phyloP scores from a whole-genome alignment of 2,888 invertebrate genomes.

The Phragmatobia fuliginosa region DNA sequence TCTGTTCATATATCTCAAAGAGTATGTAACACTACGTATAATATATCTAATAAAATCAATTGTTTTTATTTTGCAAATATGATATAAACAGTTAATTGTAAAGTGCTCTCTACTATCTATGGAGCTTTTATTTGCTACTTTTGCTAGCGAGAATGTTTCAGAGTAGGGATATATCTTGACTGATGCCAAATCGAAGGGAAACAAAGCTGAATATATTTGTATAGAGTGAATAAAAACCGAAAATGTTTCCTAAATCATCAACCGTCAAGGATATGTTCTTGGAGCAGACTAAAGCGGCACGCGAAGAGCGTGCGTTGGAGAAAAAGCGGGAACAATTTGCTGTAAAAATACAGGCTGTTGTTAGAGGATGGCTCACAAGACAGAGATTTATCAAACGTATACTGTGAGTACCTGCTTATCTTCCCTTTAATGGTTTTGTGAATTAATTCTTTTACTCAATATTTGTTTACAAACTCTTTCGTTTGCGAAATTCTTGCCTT shows the following conservation, averaged over 20 bases:
- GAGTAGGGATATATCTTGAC: conserved; percentile 58
- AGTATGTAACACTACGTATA: too few relatives aligned
- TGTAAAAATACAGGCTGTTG: conserved; percentile 90
- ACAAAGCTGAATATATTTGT: conserved; percentile 65
- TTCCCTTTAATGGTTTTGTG: background rate
- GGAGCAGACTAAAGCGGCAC: conserved; percentile 95
- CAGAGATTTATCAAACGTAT: conserved; percentile 88
- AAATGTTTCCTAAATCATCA: conserved; percentile 78
- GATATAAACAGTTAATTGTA: conserved; percentile 45
- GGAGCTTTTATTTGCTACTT: conserved; percentile 46
- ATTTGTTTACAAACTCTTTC: background rate
- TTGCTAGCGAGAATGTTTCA: conserved; percentile 39
- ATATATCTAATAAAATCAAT: conserved; percentile 44
- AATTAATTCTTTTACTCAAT: background rate
- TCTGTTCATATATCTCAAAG: too few relatives aligned
- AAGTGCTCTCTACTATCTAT: conserved; percentile 33
- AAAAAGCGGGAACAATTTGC: conserved; percentile 92
- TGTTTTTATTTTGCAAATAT: conserved; percentile 48
- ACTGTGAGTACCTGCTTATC: conserved; percentile 85
- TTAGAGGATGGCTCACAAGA: conserved; percentile 92
- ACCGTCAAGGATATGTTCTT: conserved; percentile 92
- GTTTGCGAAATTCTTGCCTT: background rate
- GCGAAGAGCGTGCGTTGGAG: conserved; percentile 95
- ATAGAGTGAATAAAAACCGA: conserved; percentile 50
- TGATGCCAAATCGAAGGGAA: conserved; percentile 63